These are phyloP conservation scores for Ovis canadensis DNA, from an alignment of 2,113 vertebrate genomes.

Conservation along the genomic window DNA sequence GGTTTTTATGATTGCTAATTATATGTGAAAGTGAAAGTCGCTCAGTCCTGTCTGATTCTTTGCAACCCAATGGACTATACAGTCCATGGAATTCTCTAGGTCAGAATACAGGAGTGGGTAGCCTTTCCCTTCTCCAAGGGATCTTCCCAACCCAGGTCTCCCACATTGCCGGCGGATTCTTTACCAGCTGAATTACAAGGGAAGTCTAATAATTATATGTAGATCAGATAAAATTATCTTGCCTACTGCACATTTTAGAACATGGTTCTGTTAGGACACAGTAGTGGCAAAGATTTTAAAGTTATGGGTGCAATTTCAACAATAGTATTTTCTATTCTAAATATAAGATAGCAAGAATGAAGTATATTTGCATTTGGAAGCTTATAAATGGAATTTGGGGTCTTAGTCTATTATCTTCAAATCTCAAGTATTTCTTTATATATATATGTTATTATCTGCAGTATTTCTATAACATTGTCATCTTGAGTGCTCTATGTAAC, in stretches of 20 bases:
- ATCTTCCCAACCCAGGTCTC: not conserved
- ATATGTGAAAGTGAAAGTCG: not conserved
- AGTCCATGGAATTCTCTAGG: not conserved
- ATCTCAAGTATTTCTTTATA: not conserved
- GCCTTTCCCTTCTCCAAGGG: not conserved
- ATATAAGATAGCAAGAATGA: not conserved
- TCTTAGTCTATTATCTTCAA: not conserved
- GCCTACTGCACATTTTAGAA: not conserved
- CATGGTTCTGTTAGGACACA: not conserved
- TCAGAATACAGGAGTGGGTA: not conserved
- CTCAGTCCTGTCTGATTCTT: accelerated
- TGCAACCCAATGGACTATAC: not conserved
- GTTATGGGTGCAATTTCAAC: not conserved
- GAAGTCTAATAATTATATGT: not conserved
- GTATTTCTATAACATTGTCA: not conserved
- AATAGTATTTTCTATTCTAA: not conserved
- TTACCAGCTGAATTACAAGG: not conserved
- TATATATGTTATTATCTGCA: not conserved
- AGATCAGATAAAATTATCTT: not conserved
- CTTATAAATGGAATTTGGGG: not conserved
- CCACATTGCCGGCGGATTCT: accelerated
- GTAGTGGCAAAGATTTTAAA: not conserved
- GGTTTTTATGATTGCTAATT: not conserved
- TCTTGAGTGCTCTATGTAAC: not conserved
- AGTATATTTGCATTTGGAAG: not conserved